These are phyloP conservation scores for Formicarius rufipectus DNA, from an alignment of 2,113 vertebrate genomes.

Conservation along the genomic window DNA sequence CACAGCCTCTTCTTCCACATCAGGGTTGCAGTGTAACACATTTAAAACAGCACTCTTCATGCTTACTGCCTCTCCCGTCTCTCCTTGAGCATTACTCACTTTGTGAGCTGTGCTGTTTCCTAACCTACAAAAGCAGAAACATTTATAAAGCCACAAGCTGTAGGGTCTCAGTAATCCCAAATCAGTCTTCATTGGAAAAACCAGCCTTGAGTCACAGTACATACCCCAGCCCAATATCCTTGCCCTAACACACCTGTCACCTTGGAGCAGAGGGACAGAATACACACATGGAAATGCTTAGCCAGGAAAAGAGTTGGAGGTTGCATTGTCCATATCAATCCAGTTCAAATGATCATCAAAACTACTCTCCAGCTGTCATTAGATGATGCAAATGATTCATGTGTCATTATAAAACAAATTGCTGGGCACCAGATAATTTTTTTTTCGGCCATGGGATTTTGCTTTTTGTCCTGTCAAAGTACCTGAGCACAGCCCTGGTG, in stretches of 20 bases:
- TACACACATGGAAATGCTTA: fast-evolving
- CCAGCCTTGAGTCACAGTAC: background rate
- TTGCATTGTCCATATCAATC: background rate
- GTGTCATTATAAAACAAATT: background rate
- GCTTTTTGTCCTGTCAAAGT: background rate
- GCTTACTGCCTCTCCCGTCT: background rate
- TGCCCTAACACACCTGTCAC: background rate
- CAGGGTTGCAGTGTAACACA: background rate
- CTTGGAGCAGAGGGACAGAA: background rate
- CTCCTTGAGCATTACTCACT: background rate
- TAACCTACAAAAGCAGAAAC: background rate
- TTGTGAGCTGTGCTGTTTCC: background rate
- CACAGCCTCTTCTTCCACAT: background rate
- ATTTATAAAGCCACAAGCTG: background rate
- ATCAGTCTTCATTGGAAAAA: fast-evolving
- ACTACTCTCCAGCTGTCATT: background rate
- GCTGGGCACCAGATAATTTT: background rate
- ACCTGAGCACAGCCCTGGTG: background rate
- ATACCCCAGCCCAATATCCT: background rate
- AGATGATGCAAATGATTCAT: background rate
- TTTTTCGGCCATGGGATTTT: background rate
- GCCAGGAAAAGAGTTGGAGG: background rate
- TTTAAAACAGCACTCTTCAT: background rate
- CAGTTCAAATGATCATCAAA: background rate
- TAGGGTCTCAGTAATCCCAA: background rate